Evolutionary conservation across 2,113 vertebrate genomes (phyloP).

Genomic region (Malurus cyaneus): DNA sequence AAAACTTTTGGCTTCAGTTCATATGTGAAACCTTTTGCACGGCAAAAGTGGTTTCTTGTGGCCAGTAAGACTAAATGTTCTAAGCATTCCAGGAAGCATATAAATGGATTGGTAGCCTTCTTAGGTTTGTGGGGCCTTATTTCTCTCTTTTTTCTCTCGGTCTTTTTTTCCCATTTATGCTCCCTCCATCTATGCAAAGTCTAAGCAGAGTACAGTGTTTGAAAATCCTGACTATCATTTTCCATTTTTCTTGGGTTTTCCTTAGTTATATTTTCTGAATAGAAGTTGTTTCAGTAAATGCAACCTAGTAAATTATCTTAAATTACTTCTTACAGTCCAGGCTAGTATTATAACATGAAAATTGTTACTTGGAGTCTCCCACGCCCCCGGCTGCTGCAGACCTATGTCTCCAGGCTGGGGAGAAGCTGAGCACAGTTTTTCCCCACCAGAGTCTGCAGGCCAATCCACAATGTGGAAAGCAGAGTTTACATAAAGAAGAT

Average conservation of each 20-base stretch:
- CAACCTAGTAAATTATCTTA: constrained; percentile 47
- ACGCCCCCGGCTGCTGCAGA: neutral
- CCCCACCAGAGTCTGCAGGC: neutral
- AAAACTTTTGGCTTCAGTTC: neutral
- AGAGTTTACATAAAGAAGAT: neutral
- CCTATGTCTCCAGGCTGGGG: constrained; percentile 39
- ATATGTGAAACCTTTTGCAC: constrained; percentile 36
- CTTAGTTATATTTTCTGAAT: constrained; percentile 39
- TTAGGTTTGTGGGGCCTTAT: neutral
- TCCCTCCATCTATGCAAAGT: neutral
- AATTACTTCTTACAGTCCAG: constrained; percentile 32
- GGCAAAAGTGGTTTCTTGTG: constrained; percentile 28
- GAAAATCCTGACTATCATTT: constrained; percentile 20
- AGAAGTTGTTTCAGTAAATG: constrained; percentile 46
- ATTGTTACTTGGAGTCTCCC: constrained; percentile 39
- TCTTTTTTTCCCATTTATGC: neutral
- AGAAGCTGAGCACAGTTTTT: neutral
- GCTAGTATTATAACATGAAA: constrained; percentile 34
- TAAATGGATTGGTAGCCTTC: constrained; percentile 10
- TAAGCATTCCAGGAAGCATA: constrained; percentile 31
- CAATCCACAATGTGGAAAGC: constrained; percentile 24
- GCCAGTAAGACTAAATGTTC: constrained; percentile 29
- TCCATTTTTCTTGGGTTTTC: constrained; percentile 27
- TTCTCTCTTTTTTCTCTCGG: neutral
- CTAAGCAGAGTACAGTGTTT: neutral